Conservation (phyloP, 2,113 vertebrate genomes). For the Podarcis cretensis region DNA sequence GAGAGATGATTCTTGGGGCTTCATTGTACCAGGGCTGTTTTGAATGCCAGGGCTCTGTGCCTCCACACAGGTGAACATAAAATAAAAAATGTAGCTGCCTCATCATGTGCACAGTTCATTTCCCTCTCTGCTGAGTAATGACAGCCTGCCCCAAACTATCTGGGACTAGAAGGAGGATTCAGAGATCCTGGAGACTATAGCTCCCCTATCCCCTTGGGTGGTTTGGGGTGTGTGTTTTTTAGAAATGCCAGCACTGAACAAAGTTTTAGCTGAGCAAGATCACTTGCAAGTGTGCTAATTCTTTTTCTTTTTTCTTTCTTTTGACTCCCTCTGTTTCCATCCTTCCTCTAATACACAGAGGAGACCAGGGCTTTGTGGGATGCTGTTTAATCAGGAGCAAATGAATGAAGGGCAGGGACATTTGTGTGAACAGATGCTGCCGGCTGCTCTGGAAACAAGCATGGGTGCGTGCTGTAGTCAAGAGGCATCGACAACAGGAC, state of each 20-base stretch:
- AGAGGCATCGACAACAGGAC: not conserved
- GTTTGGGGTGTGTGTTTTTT: not conserved
- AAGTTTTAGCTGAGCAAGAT: not conserved
- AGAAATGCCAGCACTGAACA: not conserved
- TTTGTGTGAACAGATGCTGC: conserved; percentile 31
- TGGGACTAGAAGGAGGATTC: not conserved
- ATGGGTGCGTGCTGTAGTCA: not conserved
- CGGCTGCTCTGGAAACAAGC: conserved; percentile 3
- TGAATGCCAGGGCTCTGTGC: not conserved
- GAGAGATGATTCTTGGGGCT: not conserved
- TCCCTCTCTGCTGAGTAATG: no score
- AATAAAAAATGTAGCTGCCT: no score
- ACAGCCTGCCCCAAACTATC: not conserved
- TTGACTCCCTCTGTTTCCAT: no score
- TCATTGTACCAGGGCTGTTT: not conserved
- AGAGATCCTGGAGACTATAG: not conserved
- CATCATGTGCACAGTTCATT: not conserved
- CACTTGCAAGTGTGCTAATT: not conserved
- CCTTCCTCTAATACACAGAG: not conserved
- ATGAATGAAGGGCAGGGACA: not conserved
- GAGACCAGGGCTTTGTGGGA: not conserved
- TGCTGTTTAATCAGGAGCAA: conserved; percentile 11
- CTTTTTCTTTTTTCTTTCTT: not conserved
- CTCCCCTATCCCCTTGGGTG: no score
- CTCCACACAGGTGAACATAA: not conserved